These are phyloP conservation scores for Caenorhabditis panamensis DNA, from an alignment of 2,888 invertebrate genomes.

Conservation along the genomic window DNA sequence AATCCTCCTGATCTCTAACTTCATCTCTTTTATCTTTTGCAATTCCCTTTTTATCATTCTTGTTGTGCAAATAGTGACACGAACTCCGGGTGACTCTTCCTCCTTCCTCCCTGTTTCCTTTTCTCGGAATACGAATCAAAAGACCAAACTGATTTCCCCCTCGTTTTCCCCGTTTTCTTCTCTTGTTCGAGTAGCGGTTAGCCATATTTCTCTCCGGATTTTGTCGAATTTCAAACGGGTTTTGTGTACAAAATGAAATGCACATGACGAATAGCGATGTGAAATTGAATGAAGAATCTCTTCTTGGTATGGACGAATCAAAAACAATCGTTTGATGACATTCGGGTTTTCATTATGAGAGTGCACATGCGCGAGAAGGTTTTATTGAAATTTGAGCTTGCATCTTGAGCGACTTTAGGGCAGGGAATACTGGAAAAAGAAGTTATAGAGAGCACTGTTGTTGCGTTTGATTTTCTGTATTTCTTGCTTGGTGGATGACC, in stretches of 20 bases:
- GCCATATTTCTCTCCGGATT: slow-evolving; percentile 53
- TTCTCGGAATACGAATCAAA: slow-evolving; percentile 3
- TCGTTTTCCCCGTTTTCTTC: neutral
- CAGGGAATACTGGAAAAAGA: no score
- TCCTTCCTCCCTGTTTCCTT: neutral
- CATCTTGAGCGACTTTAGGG: no score
- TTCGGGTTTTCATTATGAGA: no score
- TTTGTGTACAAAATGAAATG: slow-evolving; percentile 21
- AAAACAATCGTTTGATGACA: no score
- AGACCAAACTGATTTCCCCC: slow-evolving; percentile 37
- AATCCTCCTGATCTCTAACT: slow-evolving; percentile 21
- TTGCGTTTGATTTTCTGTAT: no score
- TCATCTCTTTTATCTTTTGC: neutral
- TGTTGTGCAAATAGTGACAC: slow-evolving; percentile 54
- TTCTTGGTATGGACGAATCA: neutral
- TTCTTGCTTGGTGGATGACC: no score
- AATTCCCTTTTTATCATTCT: slow-evolving; percentile 25
- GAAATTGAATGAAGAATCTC: slow-evolving; percentile 33
- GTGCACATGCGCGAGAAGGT: no score
- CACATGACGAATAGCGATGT: slow-evolving; percentile 29
- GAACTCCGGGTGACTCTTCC: slow-evolving; percentile 28
- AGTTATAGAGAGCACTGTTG: no score
- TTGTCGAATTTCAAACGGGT: slow-evolving; percentile 42
- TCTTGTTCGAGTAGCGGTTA: slow-evolving; percentile 43
- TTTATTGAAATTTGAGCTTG: no score